Percentiles rank a stretch among this genome's conserved stretches.
phyloP scores from a whole-genome alignment of 2,113 vertebrate species.

The Prinia subflava region DNA sequence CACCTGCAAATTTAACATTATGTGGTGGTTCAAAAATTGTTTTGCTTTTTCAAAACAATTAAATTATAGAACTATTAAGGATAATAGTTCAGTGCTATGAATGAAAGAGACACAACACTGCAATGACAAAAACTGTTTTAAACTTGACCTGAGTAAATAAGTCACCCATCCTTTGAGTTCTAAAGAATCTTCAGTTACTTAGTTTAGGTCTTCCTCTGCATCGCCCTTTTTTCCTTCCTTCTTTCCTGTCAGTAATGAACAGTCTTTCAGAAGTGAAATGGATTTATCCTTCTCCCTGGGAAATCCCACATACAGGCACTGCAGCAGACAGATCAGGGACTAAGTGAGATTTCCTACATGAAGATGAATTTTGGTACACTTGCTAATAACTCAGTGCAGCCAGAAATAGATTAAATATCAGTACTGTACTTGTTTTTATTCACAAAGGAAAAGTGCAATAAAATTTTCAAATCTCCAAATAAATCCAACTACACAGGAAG shows the following conservation, averaged over 20 bases:
- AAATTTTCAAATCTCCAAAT: neutral
- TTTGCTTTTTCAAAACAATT: neutral
- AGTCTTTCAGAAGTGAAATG: neutral
- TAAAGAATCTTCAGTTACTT: neutral
- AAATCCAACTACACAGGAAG: neutral
- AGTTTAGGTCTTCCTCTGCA: neutral
- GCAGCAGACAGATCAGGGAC: neutral
- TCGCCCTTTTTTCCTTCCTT: neutral
- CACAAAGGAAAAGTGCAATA: neutral
- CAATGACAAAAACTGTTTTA: neutral
- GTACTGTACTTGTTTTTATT: neutral
- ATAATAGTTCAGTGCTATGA: neutral
- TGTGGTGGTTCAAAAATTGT: neutral
- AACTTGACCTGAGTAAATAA: neutral
- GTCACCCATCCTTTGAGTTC: neutral
- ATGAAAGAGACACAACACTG: neutral
- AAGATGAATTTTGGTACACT: neutral
- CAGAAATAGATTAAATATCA: neutral
- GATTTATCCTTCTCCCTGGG: neutral
- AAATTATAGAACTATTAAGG: neutral
- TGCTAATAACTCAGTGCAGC: neutral
- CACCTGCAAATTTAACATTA: neutral
- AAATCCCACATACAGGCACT: neutral
- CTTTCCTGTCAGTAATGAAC: neutral
- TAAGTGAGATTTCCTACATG: neutral